A percentile compares a stretch with the other conserved stretches of the same genome.
These are phyloP conservation scores for Tachina grossa DNA, from an alignment of 2,888 invertebrate genomes.

Conservation along the genomic window DNA sequence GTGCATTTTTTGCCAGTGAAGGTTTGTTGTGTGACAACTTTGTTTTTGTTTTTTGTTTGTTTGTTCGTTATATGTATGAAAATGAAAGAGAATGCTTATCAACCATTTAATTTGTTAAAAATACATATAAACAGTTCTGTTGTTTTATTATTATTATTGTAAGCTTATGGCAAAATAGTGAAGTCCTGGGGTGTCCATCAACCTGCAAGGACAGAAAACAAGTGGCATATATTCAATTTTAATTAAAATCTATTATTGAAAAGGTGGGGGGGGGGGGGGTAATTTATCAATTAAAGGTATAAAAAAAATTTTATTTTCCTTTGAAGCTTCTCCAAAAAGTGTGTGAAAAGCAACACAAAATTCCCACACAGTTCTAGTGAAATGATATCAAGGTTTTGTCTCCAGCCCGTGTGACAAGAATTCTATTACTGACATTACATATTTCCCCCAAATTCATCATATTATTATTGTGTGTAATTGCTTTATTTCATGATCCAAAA, in stretches of 20 bases:
- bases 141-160: not conserved
- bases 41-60: not conserved
- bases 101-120: conserved; percentile 57
- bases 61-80: conserved; percentile 6
- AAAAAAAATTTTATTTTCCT: no score
- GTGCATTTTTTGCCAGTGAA: not conserved
- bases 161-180: not conserved
- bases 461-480: no score
- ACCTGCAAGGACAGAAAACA: conserved; percentile 4
- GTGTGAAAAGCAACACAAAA: no score
- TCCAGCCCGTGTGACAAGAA: no score
- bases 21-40: not conserved
- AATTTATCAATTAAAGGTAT: not conserved
- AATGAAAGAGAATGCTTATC: conserved; percentile 43
- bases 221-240: not conserved
- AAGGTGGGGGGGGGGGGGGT: not conserved
- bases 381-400: no score
- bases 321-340: no score
- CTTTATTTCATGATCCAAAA: not conserved
- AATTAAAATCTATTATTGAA: not conserved
- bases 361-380: no score
- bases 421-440: no score
- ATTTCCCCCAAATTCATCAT: no score
- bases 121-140: conserved; percentile 26
- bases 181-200: not conserved